Conservation (phyloP, 2,797 vertebrate genomes). For the Apodemus agrarius region DNA sequence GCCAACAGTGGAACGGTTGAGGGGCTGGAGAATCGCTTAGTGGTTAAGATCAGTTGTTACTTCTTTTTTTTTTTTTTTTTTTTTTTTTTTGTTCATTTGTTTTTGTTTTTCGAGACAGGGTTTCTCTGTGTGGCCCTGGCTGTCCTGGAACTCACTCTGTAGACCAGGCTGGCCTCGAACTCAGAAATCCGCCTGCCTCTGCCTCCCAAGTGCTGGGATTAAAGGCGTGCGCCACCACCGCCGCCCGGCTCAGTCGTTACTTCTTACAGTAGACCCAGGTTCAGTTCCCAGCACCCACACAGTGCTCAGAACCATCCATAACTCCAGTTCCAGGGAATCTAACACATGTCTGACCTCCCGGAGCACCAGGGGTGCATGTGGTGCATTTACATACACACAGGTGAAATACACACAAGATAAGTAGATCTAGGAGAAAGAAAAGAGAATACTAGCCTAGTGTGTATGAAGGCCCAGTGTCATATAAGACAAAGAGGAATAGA, state of each 20-base stretch:
- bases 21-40: neutral
- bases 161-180: too few relatives aligned
- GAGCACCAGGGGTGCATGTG: neutral
- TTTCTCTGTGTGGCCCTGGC: too few relatives aligned
- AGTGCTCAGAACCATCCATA: neutral
- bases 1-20: rapidly evolving
- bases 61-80: too few relatives aligned
- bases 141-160: too few relatives aligned
- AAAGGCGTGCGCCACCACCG: too few relatives aligned
- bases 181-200: too few relatives aligned
- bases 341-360: neutral
- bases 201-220: too few relatives aligned
- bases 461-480: neutral
- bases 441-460: neutral
- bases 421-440: neutral
- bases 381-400: neutral
- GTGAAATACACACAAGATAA: neutral
- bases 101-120: too few relatives aligned
- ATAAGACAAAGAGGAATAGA: neutral
- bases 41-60: neutral
- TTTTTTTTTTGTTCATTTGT: too few relatives aligned
- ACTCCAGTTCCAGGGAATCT: neutral
- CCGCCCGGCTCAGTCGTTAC: neutral
- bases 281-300: neutral
- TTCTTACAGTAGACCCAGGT: neutral